Evolutionary conservation across 2,797 vertebrate species (phyloP).

Genomic region (Euthynnus affinis): DNA sequence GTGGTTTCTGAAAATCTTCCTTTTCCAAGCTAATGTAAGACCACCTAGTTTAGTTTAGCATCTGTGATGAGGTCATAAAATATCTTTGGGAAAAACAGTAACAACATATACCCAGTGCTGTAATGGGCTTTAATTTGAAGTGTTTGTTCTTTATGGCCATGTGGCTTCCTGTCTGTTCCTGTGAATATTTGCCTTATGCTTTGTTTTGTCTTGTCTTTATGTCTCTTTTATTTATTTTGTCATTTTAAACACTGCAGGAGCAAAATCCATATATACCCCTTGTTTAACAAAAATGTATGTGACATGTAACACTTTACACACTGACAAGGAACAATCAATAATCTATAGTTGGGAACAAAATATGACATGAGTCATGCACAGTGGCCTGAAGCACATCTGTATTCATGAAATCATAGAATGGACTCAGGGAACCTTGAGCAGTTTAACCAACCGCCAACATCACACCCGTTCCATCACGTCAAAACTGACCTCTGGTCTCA

Average conservation of each 20-base stretch:
- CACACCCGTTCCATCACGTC: slow-evolving; percentile 3
- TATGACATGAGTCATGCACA: neutral
- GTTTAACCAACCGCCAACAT: neutral
- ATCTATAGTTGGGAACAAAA: neutral
- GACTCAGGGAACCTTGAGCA: neutral
- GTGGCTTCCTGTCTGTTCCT: neutral
- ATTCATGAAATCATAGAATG: neutral
- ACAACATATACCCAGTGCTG: too few relatives aligned
- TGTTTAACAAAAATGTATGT: neutral
- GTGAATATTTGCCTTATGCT: neutral
- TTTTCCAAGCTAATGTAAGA: too few relatives aligned
- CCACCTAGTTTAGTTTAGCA: too few relatives aligned
- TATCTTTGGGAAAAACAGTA: too few relatives aligned
- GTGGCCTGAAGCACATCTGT: neutral
- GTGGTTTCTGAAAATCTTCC: too few relatives aligned
- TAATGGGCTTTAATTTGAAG: too few relatives aligned
- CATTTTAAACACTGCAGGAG: too few relatives aligned
- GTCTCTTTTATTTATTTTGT: too few relatives aligned
- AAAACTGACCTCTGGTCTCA: neutral
- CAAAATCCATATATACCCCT: too few relatives aligned
- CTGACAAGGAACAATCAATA: neutral
- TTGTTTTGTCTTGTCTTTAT: too few relatives aligned
- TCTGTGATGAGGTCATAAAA: too few relatives aligned
- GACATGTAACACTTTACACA: neutral
- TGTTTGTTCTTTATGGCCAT: neutral